These are phyloP conservation scores for Alexandromys fortis DNA, from an alignment of 2,113 vertebrate genomes.

Conservation along the genomic window DNA sequence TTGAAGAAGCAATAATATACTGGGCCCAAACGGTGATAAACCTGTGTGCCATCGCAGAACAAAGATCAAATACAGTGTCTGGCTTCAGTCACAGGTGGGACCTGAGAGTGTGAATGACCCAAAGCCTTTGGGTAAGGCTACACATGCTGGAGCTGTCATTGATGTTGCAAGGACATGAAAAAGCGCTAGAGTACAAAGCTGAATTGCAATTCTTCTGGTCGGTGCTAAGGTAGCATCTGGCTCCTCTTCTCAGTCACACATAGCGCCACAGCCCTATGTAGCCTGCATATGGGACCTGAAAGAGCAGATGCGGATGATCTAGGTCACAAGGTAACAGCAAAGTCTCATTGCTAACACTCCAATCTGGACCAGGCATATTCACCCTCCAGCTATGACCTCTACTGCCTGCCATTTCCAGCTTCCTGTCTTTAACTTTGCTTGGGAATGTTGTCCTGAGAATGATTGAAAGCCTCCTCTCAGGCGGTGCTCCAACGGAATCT, in stretches of 20 bases:
- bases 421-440: neutral
- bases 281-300: rapidly evolving
- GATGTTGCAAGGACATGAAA: neutral
- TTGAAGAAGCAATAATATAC: neutral
- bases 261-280: rapidly evolving
- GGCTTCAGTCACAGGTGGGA: rapidly evolving
- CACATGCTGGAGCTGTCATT: rapidly evolving
- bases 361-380: no score
- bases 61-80: neutral
- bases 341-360: neutral
- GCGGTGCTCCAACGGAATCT: neutral
- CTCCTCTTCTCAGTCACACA: neutral
- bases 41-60: rapidly evolving
- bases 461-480: neutral
- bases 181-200: neutral
- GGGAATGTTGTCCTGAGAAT: neutral
- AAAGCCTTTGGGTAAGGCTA: neutral
- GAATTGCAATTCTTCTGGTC: neutral
- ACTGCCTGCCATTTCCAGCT: neutral
- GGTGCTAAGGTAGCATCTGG: no score
- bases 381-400: rapidly evolving
- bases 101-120: no score
- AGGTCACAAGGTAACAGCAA: neutral
- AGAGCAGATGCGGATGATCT: no score
- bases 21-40: no score